Evolutionary conservation across 2,113 vertebrate genomes (phyloP).

Genomic region (Tyrannus savana): DNA sequence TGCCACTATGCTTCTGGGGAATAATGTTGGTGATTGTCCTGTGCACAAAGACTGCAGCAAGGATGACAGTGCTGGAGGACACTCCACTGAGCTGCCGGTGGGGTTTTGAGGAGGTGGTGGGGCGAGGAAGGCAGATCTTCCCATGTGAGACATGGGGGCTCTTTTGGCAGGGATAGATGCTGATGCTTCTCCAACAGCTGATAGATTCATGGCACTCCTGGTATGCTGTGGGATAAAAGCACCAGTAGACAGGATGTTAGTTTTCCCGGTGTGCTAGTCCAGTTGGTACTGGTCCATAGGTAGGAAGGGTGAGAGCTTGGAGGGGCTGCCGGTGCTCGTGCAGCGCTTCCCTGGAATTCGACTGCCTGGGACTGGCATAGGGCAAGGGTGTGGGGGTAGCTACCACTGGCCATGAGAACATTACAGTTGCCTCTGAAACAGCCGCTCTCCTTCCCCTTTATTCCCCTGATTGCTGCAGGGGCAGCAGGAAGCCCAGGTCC

Average conservation of each 20-base stretch:
- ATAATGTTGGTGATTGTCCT: not conserved
- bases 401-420: rapidly evolving
- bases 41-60: not conserved
- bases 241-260: not conserved
- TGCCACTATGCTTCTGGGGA: not conserved
- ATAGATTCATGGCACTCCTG: not conserved
- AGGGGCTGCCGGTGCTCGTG: rapidly evolving
- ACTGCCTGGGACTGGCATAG: not conserved
- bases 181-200: not conserved
- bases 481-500: not conserved
- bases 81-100: not conserved
- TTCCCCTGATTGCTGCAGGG: not conserved
- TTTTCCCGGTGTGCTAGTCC: not conserved
- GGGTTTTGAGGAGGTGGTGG: not conserved
- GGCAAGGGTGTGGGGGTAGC: rapidly evolving
- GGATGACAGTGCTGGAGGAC: rapidly evolving
- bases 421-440: not conserved
- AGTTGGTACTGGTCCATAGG: not conserved
- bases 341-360: rapidly evolving
- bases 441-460: not conserved
- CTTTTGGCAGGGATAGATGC: not conserved
- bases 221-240: not conserved
- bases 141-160: rapidly evolving
- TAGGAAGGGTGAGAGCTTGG: not conserved
- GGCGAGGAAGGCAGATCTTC: not conserved